Evolutionary conservation across 2,888 invertebrate species (phyloP), one percentile per base, ranked within the genome.

Genomic region (Linnaemya vulpina): DNA sequence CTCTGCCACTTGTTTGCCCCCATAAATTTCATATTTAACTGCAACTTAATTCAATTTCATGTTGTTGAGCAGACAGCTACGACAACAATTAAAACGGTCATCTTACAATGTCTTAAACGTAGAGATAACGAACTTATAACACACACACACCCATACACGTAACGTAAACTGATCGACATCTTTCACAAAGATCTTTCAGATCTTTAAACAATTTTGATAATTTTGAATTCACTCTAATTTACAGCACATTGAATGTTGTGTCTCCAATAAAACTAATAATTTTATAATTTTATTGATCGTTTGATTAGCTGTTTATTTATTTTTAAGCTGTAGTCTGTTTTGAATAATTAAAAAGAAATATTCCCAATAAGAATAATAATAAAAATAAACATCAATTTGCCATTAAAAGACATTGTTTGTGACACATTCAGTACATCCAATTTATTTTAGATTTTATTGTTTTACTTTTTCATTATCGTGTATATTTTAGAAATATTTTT

Each of bases 341-440:
- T 35, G 35, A 15, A 73, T 49, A 73, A 62, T 73, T 20, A 17
- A 35, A 30, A 38, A 20, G 20, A 58, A 30, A 8, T 10, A 7
- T 30, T 30, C 30, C 30, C 46, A 62, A 60, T 49, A 10, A 55
- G 20, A 40, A 70, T 20, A 30, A 20, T 30, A 65, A 43, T 17
- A 76, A 55, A 13, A 35, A 62, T 70, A 55, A 68, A 74, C 74
- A 83, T 83, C 60, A 78, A 68, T 74, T 83, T 74, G 62, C 68
- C 83, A 78, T 78, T 74, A 68, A 49, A 78, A 53, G 22, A 22
- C 22, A 62, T 83, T 60, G 40, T 17, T 11, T 62, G 60, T 83
- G 77, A 77, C 77, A 83, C 46, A 67, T 73, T 73, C 25, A 60
- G 62, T 63, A 55, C 78, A 78, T 53, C 20, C 25, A 46, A 74